phyloP scores from a whole-genome alignment of 2,797 vertebrate species.

The Acrossocheilus fasciatus region DNA sequence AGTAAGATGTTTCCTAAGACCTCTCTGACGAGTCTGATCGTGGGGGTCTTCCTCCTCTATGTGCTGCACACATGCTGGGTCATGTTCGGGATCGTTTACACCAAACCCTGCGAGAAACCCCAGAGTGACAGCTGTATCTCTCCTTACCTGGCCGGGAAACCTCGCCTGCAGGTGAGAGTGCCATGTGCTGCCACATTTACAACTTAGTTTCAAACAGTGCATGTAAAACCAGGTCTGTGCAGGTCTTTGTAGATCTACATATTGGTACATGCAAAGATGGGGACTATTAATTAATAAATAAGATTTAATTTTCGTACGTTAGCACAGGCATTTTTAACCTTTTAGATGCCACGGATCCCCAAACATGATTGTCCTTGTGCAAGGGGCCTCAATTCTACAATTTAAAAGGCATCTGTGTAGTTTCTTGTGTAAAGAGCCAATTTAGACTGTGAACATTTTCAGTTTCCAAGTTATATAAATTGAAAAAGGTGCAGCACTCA shows the following conservation, averaged over 20 bases:
- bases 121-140: slow-evolving; percentile 81
- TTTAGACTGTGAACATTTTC: no score
- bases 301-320: neutral
- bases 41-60: slow-evolving; percentile 94
- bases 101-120: slow-evolving; percentile 86
- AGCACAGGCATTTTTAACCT: neutral
- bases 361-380: neutral
- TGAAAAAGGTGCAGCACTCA: no score
- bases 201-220: no score
- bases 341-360: neutral
- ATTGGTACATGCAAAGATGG: neutral
- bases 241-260: neutral
- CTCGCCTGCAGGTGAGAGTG: slow-evolving; percentile 88
- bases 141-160: slow-evolving; percentile 86
- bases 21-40: slow-evolving; percentile 91
- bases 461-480: no score
- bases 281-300: neutral
- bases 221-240: neutral
- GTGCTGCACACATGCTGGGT: slow-evolving; percentile 98
- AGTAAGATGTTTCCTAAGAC: slow-evolving; percentile 81
- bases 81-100: slow-evolving; percentile 97
- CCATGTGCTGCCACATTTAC: neutral
- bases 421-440: neutral
- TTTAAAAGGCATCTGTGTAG: neutral
- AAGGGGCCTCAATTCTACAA: neutral